Conservation (phyloP, 2,113 vertebrate species). For the Gopherus evgoodei region DNA sequence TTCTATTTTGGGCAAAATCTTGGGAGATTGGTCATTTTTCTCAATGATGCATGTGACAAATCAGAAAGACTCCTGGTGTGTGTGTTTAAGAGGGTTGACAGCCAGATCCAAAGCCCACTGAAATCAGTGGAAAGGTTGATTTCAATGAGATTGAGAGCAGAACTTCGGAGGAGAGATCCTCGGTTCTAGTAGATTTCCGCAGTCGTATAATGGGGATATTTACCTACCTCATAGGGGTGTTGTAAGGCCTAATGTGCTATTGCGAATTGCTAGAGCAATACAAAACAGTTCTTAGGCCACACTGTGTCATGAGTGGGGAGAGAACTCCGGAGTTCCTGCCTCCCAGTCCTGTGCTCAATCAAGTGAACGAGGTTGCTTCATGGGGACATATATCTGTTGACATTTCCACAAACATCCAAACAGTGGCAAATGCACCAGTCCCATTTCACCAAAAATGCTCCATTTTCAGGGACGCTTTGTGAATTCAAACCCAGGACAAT, state of each 20-base stretch:
- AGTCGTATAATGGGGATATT: neutral
- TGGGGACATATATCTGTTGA: neutral
- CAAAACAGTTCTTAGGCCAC: neutral
- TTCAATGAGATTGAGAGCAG: neutral
- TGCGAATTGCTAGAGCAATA: rapidly evolving
- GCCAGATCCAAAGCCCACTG: neutral
- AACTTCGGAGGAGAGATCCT: neutral
- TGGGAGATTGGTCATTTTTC: neutral
- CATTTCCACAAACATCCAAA: neutral
- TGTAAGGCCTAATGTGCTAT: neutral
- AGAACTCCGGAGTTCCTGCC: neutral
- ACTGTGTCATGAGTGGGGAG: neutral
- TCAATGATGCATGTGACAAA: neutral
- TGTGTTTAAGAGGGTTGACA: neutral
- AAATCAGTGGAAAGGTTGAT: neutral
- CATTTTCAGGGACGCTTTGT: neutral
- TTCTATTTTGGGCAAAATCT: neutral
- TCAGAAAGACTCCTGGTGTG: neutral
- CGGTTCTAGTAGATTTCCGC: neutral
- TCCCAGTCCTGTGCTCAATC: neutral
- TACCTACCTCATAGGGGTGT: neutral
- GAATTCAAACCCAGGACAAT: neutral
- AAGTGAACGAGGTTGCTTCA: neutral
- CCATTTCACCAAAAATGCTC: neutral
- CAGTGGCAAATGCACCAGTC: neutral